phyloP scores from a whole-genome alignment of 1,140 invertebrate species.

The Bombus breviceps region DNA sequence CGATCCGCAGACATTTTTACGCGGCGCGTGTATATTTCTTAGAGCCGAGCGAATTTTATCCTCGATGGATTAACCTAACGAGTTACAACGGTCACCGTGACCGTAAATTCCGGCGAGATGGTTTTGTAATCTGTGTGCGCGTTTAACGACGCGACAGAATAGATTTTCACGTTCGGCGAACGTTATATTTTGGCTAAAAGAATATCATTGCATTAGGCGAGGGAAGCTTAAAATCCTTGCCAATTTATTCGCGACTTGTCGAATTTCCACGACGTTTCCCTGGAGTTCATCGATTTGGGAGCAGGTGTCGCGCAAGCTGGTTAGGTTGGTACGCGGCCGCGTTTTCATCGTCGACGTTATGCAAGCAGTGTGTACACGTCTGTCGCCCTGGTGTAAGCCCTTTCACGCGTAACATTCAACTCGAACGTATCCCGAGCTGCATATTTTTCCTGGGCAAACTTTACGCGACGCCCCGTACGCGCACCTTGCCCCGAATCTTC shows the following conservation, averaged over 20 bases:
- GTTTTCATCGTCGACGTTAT: slow-evolving; percentile 19
- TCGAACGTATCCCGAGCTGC: slow-evolving; percentile 7
- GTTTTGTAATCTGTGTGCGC: no score
- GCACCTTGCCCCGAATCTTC: background rate
- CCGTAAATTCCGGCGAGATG: no score
- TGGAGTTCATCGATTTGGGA: slow-evolving; percentile 30
- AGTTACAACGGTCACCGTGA: no score
- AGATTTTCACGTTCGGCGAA: no score
- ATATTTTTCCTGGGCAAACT: slow-evolving; percentile 30
- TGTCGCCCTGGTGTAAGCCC: slow-evolving; percentile 3
- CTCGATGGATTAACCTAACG: background rate
- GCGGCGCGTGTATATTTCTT: background rate
- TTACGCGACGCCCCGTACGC: background rate
- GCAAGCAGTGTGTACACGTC: slow-evolving; percentile 24
- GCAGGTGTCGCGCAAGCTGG: background rate
- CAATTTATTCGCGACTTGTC: background rate
- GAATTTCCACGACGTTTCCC: background rate
- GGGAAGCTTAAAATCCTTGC: background rate
- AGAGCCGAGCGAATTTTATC: background rate
- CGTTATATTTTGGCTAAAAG: no score
- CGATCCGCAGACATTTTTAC: background rate
- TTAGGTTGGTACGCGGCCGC: slow-evolving; percentile 30
- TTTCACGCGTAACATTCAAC: slow-evolving; percentile 35
- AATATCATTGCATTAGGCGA: no score
- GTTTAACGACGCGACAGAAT: no score